A percentile compares a stretch with the other conserved stretches of the same genome.
Conservation (phyloP, 1,140 invertebrate species). For the Drosophila subobscura region DNA sequence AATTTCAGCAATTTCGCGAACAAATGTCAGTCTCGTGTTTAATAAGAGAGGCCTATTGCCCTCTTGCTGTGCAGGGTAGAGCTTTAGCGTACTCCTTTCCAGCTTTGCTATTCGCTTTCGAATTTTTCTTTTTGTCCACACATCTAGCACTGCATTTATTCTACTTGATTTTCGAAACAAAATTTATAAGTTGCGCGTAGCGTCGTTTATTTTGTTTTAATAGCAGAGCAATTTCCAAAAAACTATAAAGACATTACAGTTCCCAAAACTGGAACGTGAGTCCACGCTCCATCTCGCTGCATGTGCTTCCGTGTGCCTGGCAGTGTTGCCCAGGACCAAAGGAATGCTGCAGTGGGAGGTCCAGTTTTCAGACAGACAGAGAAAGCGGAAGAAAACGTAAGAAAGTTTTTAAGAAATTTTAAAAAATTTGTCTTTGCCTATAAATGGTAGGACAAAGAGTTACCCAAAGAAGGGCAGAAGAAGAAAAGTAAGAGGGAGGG, state of each 20-base stretch:
- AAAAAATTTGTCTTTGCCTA: not conserved
- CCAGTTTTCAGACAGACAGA: conserved; percentile 18
- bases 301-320: conserved; percentile 6
- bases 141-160: conserved; percentile 47
- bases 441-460: not conserved
- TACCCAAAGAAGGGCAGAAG: not conserved
- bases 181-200: conserved; percentile 65
- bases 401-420: no score
- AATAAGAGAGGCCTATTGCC: no score
- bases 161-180: conserved; percentile 59
- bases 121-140: conserved; percentile 10
- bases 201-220: conserved; percentile 64
- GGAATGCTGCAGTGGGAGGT: conserved; percentile 36
- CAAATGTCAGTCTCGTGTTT: no score
- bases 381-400: not conserved
- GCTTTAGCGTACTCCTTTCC: no score
- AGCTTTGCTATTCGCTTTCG: no score
- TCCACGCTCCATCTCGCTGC: no score
- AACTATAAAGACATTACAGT: conserved; percentile 49
- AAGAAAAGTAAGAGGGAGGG: not conserved
- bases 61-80: no score
- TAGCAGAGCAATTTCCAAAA: conserved; percentile 57
- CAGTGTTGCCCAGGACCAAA: conserved; percentile 41
- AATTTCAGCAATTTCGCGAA: no score
- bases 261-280: no score